A percentile compares a stretch with the other conserved stretches of the same genome.
Conservation (phyloP, 2,888 invertebrate genomes). For the Hydrotaea cyrtoneurina region DNA sequence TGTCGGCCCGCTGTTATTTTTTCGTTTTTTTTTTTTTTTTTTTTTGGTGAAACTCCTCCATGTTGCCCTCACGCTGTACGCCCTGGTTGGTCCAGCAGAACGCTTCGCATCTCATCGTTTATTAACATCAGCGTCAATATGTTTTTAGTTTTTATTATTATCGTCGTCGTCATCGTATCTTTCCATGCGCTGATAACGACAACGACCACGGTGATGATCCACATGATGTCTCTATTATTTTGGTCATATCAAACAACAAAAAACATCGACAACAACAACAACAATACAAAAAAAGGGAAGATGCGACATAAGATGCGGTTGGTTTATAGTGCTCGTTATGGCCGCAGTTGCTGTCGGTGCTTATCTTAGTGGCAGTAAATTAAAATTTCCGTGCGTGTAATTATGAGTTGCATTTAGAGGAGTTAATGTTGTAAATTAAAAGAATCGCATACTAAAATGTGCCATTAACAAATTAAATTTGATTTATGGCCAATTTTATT, state of each 20-base stretch:
- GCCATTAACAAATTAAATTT: conserved; percentile 55
- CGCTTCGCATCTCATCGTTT: not conserved
- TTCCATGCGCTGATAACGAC: conserved; percentile 16
- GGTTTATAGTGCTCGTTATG: conserved; percentile 19
- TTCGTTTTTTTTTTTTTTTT: too few relatives aligned
- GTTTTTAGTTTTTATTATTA: conserved; percentile 42
- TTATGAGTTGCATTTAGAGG: conserved; percentile 55
- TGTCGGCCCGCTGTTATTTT: conserved; percentile 27
- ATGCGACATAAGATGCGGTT: conserved; percentile 39
- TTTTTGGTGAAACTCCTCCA: conserved; percentile 15
- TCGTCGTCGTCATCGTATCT: conserved; percentile 49
- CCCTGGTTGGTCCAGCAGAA: not conserved
- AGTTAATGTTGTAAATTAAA: conserved; percentile 51
- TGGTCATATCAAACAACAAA: not conserved
- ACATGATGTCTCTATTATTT: conserved; percentile 64
- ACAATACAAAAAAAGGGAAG: conserved; percentile 14
- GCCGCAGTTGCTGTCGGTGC: conserved; percentile 9
- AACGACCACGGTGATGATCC: conserved; percentile 40
- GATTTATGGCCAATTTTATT: conserved; percentile 55
- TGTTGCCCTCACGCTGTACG: not conserved
- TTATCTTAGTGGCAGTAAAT: conserved; percentile 49
- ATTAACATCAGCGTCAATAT: not conserved
- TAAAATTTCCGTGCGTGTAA: conserved; percentile 57
- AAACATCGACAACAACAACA: too few relatives aligned
- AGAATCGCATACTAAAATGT: conserved; percentile 54